Evolutionary conservation across 2,797 vertebrate genomes (phyloP), one percentile per base, ranked within the genome.

Genomic region (Poeciliopsis infans): DNA sequence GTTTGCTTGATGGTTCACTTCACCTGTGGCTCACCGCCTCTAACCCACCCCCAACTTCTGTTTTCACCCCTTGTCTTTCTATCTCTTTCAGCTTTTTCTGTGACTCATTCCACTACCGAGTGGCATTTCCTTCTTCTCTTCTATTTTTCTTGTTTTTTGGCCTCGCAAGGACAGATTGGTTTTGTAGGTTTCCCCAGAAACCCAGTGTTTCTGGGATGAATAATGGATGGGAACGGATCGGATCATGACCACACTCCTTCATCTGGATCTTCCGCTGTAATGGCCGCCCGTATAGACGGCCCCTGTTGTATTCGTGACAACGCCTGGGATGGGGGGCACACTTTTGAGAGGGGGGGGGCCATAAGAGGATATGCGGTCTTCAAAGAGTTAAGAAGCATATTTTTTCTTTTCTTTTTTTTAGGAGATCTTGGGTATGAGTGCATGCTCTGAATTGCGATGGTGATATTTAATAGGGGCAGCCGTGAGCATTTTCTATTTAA

Each of bases 221-320:
- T 95, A 95, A 95, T 94, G 91, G 89, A 95, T 95, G 87, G 61
- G 83, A 90, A 89, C 85, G 86, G 94, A 94, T 95, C 94, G 91
- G 90, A 94, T 53, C 20, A 53, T 93, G 93, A 93, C 92, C 90
- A 85, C 92, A 89, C 85, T 90, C 90, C 90, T 94, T 94, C 90
- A 92, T 95, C 91, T 94, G 89, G 87, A 92, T 92, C 86, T 81
- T 92, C 88, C 87, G 88, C 91, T 79, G 88, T 93, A 92, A 93
- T 90, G 87, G 88, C 87, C 87, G 82, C 77, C 86, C 83, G 49
- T 23, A 87, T 83, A 88, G 88, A 89, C 89, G 79, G 79, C 75
- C 70, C 70, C 76, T 78, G 66, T 79, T 59, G 64, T 79, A 47
- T 79, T 49, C 78, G 80, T 82, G 76, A 76, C 76, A 81, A 79